Evolutionary conservation across 1,140 invertebrate genomes (phyloP).

Genomic region (Magallana angulata): DNA sequence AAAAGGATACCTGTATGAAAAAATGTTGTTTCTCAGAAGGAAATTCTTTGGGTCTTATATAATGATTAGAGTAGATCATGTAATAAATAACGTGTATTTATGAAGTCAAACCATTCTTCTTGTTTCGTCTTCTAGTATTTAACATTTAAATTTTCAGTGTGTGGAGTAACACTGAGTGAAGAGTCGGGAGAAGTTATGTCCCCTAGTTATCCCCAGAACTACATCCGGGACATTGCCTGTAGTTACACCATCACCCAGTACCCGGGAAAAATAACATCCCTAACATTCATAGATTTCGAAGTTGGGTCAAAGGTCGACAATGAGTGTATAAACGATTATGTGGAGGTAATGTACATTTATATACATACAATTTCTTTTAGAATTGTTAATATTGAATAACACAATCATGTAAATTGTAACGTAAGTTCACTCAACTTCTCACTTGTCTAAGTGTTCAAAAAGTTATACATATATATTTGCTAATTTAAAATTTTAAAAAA

Average conservation of each 20-base stretch:
- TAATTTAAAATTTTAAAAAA: too few species aligned
- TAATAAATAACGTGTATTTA: too few species aligned
- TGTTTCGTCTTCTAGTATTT: too few species aligned
- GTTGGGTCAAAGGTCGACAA: constrained; percentile 8
- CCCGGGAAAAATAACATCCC: background rate
- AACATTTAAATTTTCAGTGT: constrained; percentile 17
- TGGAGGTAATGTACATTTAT: background rate
- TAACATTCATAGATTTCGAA: constrained; percentile 26
- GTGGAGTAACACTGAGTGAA: constrained; percentile 20
- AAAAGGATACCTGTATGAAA: too few species aligned
- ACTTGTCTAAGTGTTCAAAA: too few species aligned
- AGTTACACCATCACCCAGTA: background rate
- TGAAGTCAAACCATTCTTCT: too few species aligned
- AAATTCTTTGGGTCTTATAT: background rate
- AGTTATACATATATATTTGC: too few species aligned
- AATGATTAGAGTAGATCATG: background rate
- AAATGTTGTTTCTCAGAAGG: background rate
- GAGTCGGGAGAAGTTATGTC: constrained; percentile 17
- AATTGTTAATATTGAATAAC: too few species aligned
- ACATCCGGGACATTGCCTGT: constrained; percentile 16
- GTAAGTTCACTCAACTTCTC: too few species aligned
- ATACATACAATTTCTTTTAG: too few species aligned
- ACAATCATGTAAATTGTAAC: too few species aligned
- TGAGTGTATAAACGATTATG: constrained; percentile 35
- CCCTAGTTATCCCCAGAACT: constrained; percentile 33